phyloP scores from a whole-genome alignment of 2,113 vertebrate species.

The Proterorhinus semilunaris region DNA sequence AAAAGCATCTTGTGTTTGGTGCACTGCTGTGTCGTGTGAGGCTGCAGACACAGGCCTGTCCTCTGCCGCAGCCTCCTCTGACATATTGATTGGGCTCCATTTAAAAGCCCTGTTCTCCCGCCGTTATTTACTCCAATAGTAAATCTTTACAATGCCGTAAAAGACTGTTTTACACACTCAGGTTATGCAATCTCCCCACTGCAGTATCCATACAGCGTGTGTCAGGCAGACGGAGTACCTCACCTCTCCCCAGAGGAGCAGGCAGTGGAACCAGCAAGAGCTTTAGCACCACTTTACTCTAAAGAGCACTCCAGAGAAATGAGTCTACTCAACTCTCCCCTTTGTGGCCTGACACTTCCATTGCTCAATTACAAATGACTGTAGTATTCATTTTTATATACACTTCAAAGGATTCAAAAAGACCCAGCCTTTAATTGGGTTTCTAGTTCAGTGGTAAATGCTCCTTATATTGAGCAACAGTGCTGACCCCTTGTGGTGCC shows the following conservation, averaged over 20 bases:
- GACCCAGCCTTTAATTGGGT: background rate
- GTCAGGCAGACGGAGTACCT: conserved; percentile 50
- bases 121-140: conserved; percentile 80
- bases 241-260: conserved; percentile 52
- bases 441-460: background rate
- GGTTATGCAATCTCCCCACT: conserved; percentile 65
- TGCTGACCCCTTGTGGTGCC: background rate
- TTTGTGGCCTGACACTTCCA: conserved; percentile 35
- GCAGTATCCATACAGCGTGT: conserved; percentile 61
- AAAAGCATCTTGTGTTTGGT: conserved; percentile 5
- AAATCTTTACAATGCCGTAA: conserved; percentile 83
- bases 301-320: conserved; percentile 55
- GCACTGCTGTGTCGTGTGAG: conserved; percentile 42
- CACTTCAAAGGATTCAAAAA: background rate
- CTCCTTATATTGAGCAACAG: background rate
- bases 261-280: conserved; percentile 42
- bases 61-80: conserved; percentile 67
- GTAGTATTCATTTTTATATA: background rate
- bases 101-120: conserved; percentile 77
- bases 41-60: conserved; percentile 57
- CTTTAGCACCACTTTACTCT: conserved; percentile 56
- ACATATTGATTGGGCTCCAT: conserved; percentile 77
- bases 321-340: conserved; percentile 37
- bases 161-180: conserved; percentile 79
- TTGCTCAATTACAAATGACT: conserved; percentile 6